A percentile compares a stretch with the other conserved stretches of the same genome.
These are phyloP conservation scores for Leptinotarsa texana DNA, from an alignment of 1,140 invertebrate genomes.

Conservation along the genomic window DNA sequence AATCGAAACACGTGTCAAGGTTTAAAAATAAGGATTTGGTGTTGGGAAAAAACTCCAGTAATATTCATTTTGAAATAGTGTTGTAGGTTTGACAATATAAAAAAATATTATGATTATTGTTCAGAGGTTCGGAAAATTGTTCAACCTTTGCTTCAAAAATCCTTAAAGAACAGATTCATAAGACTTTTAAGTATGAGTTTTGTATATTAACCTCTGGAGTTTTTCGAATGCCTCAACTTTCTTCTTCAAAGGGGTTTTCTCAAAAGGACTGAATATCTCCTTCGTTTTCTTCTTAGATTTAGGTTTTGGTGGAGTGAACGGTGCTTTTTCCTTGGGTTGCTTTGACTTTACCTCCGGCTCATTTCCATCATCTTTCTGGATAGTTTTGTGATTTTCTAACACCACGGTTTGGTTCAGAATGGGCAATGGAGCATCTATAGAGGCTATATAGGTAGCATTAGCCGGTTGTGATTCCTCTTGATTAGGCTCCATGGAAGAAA, in stretches of 20 bases:
- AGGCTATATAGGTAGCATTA: conserved; percentile 23
- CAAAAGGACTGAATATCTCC: conserved; percentile 60
- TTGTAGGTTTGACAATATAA: no score
- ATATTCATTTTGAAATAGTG: no score
- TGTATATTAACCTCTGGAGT: conserved; percentile 27
- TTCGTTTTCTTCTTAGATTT: conserved; percentile 30
- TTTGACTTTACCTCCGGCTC: background rate
- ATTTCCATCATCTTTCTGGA: conserved; percentile 40
- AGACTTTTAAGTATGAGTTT: no score
- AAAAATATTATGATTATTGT: no score
- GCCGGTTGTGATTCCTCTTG: background rate
- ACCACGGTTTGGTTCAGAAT: conserved; percentile 33
- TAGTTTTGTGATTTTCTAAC: conserved; percentile 33
- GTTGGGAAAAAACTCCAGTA: no score
- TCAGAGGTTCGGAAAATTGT: no score
- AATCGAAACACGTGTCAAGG: no score
- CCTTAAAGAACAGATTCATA: no score
- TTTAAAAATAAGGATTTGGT: no score
- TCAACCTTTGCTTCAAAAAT: no score
- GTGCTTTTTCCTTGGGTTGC: background rate
- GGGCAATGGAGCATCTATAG: background rate
- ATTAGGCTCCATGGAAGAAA: conserved; percentile 28
- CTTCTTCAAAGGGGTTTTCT: conserved; percentile 65
- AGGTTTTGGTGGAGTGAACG: conserved; percentile 26
- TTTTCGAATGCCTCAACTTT: conserved; percentile 67